Conservation (phyloP, 2,797 vertebrate species). For the Mormyrops boulengeri region DNA sequence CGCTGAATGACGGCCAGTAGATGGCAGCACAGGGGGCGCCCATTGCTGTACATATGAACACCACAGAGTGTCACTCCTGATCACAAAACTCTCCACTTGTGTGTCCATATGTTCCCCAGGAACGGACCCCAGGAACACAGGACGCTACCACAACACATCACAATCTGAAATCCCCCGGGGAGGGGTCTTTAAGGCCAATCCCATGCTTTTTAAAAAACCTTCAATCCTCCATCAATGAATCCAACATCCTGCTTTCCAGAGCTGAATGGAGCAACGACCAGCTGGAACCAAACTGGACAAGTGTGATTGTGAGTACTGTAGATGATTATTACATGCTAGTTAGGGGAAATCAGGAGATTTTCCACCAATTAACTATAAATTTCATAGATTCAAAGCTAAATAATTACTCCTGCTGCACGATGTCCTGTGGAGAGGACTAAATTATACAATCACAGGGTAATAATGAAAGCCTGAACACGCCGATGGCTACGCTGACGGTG, state of each 20-base stretch:
- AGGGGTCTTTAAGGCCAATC: no score
- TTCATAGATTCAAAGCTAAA: not conserved
- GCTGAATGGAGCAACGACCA: not conserved
- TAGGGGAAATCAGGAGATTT: conserved; percentile 12
- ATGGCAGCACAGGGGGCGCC: not conserved
- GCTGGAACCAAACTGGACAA: not conserved
- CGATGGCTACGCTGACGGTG: not conserved
- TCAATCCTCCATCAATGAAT: not conserved
- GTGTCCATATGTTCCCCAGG: not conserved
- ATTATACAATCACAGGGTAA: conserved; percentile 14
- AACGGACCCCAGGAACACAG: not conserved
- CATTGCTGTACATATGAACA: not conserved
- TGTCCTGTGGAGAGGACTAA: not conserved
- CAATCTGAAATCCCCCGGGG: not conserved
- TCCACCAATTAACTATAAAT: not conserved
- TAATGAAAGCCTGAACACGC: conserved; percentile 2
- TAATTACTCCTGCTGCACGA: not conserved
- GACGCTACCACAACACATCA: not conserved
- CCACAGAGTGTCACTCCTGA: not conserved
- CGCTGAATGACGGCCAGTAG: not conserved
- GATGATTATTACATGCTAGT: not conserved
- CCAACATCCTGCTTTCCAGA: not conserved
- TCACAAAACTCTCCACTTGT: not conserved
- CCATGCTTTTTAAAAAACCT: not conserved
- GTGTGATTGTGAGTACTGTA: not conserved